phyloP scores from a whole-genome alignment of 2,888 invertebrate species.

The Seira musarum region DNA sequence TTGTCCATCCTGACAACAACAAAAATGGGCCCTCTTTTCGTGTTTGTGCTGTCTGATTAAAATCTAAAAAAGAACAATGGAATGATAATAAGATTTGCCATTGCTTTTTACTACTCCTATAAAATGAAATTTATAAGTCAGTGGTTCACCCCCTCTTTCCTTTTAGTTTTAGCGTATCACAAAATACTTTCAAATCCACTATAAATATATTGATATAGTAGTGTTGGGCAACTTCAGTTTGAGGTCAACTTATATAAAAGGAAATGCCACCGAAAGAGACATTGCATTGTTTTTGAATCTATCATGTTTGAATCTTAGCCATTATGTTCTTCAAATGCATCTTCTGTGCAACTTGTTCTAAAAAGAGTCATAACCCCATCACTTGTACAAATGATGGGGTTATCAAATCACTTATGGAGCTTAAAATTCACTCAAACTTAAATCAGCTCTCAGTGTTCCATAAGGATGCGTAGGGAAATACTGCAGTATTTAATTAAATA shows the following conservation, averaged over 20 bases:
- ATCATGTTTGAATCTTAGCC: no score
- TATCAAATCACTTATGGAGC: no score
- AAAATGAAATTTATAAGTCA: no score
- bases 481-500: background rate
- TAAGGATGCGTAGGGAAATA: background rate
- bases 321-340: background rate
- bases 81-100: constrained; percentile 46
- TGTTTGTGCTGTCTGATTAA: constrained; percentile 47
- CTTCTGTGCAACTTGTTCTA: background rate
- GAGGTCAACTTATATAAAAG: background rate
- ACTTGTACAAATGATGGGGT: no score
- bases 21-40: constrained; percentile 23
- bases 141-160: no score
- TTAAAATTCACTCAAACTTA: no score
- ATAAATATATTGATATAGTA: no score
- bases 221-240: background rate
- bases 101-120: constrained; percentile 6
- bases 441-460: no score
- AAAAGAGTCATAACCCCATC: no score
- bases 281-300: background rate
- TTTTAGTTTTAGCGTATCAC: no score
- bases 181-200: no score
- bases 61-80: constrained; percentile 44
- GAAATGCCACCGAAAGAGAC: background rate
- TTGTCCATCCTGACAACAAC: background rate